Conservation (phyloP, 2,797 vertebrate genomes). For the Catharus ustulatus region DNA sequence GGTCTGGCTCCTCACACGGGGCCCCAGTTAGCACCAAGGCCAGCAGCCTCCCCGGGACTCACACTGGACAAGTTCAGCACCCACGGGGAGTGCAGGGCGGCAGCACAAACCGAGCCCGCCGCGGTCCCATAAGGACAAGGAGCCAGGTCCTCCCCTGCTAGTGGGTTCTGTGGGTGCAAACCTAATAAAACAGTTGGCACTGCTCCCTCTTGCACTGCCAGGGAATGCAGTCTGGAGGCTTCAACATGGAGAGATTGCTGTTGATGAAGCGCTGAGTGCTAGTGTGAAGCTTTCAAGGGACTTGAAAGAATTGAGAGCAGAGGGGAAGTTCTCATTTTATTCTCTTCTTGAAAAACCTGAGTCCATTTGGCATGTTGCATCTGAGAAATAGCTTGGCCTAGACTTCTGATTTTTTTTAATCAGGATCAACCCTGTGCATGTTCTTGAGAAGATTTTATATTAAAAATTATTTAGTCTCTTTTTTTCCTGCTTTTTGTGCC, state of each 20-base stretch:
- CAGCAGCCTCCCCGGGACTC: background rate
- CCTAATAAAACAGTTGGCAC: conserved; percentile 24
- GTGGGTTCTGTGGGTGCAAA: conserved; percentile 24
- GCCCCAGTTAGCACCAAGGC: fast-evolving
- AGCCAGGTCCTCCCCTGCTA: background rate
- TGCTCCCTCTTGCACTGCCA: background rate
- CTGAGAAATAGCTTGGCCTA: conserved; percentile 6
- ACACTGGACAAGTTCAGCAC: fast-evolving
- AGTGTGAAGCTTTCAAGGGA: conserved; percentile 30
- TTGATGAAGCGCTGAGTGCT: conserved; percentile 32
- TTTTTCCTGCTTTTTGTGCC: background rate
- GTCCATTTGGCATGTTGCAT: background rate
- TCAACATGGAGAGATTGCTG: background rate
- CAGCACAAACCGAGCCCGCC: background rate
- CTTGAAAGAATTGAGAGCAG: background rate
- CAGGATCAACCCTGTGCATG: background rate
- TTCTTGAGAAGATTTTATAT: background rate
- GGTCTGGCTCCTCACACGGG: fast-evolving
- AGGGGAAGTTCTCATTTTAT: background rate
- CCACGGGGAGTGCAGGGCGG: fast-evolving
- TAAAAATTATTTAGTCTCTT: background rate
- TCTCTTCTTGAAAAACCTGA: background rate
- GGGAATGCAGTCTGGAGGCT: conserved; percentile 20
- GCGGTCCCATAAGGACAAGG: background rate
- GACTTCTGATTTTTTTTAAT: background rate